phyloP scores from a whole-genome alignment of 1,140 invertebrate species.

The Magallana angulata region DNA sequence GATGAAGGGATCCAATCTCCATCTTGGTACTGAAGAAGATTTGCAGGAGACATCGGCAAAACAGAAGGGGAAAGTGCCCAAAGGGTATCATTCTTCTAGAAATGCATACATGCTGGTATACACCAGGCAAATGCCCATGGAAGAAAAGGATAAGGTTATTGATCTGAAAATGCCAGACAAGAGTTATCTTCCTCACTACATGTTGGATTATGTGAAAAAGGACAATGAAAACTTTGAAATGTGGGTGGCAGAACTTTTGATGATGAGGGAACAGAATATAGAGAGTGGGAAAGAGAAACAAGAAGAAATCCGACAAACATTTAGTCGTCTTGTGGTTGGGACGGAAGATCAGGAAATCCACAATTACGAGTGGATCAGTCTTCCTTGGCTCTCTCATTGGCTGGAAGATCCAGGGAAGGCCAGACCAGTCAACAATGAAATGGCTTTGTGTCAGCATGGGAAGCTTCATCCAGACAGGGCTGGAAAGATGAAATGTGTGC shows the following conservation, averaged over 20 bases:
- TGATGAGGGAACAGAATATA: conserved; percentile 80
- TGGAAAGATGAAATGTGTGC: conserved; percentile 75
- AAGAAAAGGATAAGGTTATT: conserved; percentile 15
- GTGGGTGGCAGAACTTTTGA: conserved; percentile 75
- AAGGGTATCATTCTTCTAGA: conserved; percentile 79
- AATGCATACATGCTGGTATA: conserved; percentile 87
- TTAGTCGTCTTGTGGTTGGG: conserved; percentile 59
- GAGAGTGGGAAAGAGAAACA: conserved; percentile 79
- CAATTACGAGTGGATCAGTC: conserved; percentile 81
- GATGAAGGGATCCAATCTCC: conserved; percentile 82
- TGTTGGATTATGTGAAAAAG: conserved; percentile 72
- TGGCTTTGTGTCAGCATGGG: conserved; percentile 81
- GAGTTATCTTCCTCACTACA: conserved; percentile 62
- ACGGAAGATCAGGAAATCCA: conserved; percentile 22
- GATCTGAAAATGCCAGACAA: conserved; percentile 38
- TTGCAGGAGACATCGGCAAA: conserved; percentile 55
- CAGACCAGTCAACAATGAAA: conserved; percentile 80
- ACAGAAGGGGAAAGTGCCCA: conserved; percentile 71
- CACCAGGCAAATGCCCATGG: conserved; percentile 41
- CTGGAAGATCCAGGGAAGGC: conserved; percentile 74
- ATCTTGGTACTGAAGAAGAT: conserved; percentile 81
- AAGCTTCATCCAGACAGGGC: conserved; percentile 73
- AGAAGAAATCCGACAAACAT: conserved; percentile 68
- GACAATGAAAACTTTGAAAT: conserved; percentile 80
- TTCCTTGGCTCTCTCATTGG: conserved; percentile 81